phyloP scores from a whole-genome alignment of 2,888 invertebrate genomes.

The Brachyptera risi region DNA sequence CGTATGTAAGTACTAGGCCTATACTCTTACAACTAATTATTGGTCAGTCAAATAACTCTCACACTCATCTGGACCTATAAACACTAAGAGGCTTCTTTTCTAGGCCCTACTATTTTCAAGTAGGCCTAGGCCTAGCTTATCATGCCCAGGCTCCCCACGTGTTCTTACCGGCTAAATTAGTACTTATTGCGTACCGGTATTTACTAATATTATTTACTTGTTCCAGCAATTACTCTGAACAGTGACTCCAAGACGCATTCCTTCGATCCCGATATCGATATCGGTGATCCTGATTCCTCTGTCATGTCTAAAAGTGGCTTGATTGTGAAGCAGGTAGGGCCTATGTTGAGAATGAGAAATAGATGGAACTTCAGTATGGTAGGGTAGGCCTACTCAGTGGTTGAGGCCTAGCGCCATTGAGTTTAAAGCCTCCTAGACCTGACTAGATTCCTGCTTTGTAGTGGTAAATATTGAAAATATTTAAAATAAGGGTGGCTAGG shows the following conservation, averaged over 20 bases:
- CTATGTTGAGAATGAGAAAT: too few species aligned
- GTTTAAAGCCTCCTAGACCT: too few species aligned
- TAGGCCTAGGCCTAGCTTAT: too few species aligned
- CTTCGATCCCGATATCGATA: slow-evolving; percentile 7
- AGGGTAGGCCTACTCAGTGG: too few species aligned
- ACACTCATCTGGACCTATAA: not conserved
- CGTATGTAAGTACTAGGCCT: slow-evolving; percentile 1
- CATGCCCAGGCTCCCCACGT: not conserved
- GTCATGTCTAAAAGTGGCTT: not conserved
- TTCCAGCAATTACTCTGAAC: not conserved
- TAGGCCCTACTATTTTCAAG: not conserved
- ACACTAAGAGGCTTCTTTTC: not conserved
- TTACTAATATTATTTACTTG: not conserved
- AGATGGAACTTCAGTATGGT: too few species aligned
- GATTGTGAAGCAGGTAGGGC: not conserved
- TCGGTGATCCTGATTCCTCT: not conserved
- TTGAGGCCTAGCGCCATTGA: too few species aligned
- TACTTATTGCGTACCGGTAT: too few species aligned
- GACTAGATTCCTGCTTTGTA: too few species aligned
- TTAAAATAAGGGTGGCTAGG: too few species aligned
- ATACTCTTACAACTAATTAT: too few species aligned
- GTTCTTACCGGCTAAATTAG: not conserved
- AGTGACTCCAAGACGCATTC: not conserved
- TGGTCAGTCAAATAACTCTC: too few species aligned
- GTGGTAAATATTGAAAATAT: too few species aligned